These are phyloP conservation scores for Ataeniobius toweri DNA, from an alignment of 2,797 vertebrate species.

Conservation along the genomic window DNA sequence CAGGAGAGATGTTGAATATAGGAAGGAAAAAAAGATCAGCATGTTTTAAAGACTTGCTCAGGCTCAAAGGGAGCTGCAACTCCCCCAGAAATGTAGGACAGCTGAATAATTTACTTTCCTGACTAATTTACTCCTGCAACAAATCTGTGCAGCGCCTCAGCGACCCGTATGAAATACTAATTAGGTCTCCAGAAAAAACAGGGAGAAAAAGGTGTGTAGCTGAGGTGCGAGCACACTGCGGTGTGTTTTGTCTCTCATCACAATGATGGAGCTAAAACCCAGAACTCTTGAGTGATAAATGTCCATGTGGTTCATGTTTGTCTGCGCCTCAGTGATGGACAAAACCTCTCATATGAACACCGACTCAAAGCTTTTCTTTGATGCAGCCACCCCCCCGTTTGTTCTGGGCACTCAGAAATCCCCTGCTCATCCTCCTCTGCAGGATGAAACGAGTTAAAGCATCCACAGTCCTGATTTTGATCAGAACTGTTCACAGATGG, in stretches of 20 bases:
- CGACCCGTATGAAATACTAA: neutral
- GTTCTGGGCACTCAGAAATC: neutral
- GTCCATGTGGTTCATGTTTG: neutral
- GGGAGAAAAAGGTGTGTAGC: neutral
- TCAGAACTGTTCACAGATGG: neutral
- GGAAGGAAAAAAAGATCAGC: neutral
- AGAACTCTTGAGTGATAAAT: neutral
- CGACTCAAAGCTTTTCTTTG: neutral
- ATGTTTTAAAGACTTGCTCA: constrained; percentile 10
- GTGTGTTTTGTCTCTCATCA: neutral
- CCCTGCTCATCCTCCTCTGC: neutral
- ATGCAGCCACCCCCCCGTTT: neutral
- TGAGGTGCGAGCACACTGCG: neutral
- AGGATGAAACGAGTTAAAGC: neutral
- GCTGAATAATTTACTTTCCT: constrained; percentile 25
- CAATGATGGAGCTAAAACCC: neutral
- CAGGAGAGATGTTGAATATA: neutral
- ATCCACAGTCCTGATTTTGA: neutral
- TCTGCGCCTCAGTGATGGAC: neutral
- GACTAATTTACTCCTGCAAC: constrained; percentile 22
- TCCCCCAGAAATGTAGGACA: constrained; percentile 16
- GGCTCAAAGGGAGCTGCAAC: neutral
- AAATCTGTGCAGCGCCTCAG: neutral
- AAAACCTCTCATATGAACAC: neutral
- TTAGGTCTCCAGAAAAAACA: neutral